Base-by-base conservation (phyloP, 2,797 vertebrate genomes). In the Paedocypris micromegethes region DNA sequence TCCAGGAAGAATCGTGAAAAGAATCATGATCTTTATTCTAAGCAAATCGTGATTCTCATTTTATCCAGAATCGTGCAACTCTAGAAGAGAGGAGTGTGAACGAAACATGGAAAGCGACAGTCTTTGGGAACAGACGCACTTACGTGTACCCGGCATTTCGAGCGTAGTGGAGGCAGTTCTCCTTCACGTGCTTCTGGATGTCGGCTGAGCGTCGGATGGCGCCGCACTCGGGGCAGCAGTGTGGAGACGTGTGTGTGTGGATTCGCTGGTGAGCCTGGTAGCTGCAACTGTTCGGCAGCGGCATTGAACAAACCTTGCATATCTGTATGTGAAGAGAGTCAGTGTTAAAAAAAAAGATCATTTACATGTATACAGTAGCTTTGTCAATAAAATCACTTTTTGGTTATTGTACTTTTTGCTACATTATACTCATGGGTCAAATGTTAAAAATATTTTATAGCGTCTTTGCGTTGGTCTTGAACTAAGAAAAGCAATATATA, bases 271-370 rank as follows among this genome's bases (percentile, higher is more conserved):
- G 96, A 66, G 96, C 94, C 6, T 86, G 90, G 83, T 89, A 94
- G 78, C 96, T 98, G 83, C 96, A 98, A 76, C 93, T 93, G 87
- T 98, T 98, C 70, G 95, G 95, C 65, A 98, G 84, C 86, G 95
- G 85, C 95, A 98, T 97, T 75, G 92, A 92, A 83, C 96, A 98
- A 73, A 95, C 86, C 64, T 90, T 91, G 75, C 96, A 98, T 0
- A 88, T 92, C 96, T 98, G 81, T 57, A 66, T 72, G 48, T 73
- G 3, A 44, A 7, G 44, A 64, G 53, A 47, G 56, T 65, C n/a
- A 64, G 47, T 64, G 40, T 23, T 23, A 63, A 40, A 52, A 8
- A 63, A 6, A 54, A 47, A 39, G 37, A 40, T 54, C 23, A 64
- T 4, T 2, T 4, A 53, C 41, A 38, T 5, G 40, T 40, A 44